These are phyloP conservation scores for Heliconius ismenius DNA, from an alignment of 2,888 invertebrate genomes.

Conservation along the genomic window DNA sequence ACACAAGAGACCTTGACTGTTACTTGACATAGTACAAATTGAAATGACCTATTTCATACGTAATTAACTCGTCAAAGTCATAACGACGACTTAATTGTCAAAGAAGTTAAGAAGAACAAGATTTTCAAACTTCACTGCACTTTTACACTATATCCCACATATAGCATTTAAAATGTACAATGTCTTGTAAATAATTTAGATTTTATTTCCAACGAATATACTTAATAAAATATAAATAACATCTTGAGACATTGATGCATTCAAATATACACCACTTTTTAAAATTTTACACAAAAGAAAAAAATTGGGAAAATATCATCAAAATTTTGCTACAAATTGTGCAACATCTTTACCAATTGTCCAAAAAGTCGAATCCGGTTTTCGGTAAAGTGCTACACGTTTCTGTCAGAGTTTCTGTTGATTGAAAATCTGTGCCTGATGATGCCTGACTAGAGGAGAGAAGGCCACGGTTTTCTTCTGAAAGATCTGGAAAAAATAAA, in stretches of 20 bases:
- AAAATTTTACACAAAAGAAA: background rate
- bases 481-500: slow-evolving; percentile 62
- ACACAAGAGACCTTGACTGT: too few relatives aligned
- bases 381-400: slow-evolving; percentile 70
- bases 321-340: background rate
- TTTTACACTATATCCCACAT: background rate
- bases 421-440: slow-evolving; percentile 74
- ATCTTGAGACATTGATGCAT: too few relatives aligned
- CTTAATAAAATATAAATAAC: too few relatives aligned
- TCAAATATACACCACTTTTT: too few relatives aligned
- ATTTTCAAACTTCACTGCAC: background rate
- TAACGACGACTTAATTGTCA: background rate
- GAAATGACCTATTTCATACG: too few relatives aligned
- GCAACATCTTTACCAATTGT: slow-evolving; percentile 80
- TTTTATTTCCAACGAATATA: too few relatives aligned
- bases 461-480: slow-evolving; percentile 75
- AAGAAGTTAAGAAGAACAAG: background rate
- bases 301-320: background rate
- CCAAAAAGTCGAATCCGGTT: slow-evolving; percentile 83
- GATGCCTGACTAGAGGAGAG: slow-evolving; percentile 73
- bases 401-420: slow-evolving; percentile 75
- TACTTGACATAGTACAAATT: too few relatives aligned
- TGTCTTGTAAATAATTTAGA: too few relatives aligned
- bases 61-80: too few relatives aligned
- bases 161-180: background rate